Evolutionary conservation across 2,113 vertebrate species (phyloP), one percentile per base, ranked within the genome.

Genomic region (Forbesichthys papilliferus): DNA sequence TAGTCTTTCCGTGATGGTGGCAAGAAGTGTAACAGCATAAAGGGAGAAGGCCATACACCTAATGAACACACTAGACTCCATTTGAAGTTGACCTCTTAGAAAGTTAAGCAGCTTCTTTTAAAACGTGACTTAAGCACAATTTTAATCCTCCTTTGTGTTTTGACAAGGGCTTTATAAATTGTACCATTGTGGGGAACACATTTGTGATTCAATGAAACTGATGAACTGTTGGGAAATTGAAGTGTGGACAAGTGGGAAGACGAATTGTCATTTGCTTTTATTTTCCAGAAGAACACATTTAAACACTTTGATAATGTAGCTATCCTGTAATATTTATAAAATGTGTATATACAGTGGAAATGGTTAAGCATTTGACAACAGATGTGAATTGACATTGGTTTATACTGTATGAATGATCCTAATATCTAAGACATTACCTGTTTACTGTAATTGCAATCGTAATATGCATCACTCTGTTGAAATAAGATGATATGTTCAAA

Each of bases 351-450:
- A 57, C 53, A 20, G 27, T 57, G 55, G 55, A 57, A 27, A 57
- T 7, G 20, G 64, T 66, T 69, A 70, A 83, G 69, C 75, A 77
- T 71, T 60, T 63, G 34, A 73, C 36, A 27, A 68, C 57, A 64
- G 51, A 78, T 34, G 18, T 51, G 61, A 20, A n/a, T 58, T n/a
- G 48, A 42, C 36, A 59, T 51, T 4, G 13, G 13, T 68, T 68
- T 34, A 27, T 53, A 52, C 27, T 27, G 27, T 27, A 27, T 27
- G 27, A 27, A 27, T 58, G 51, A 33, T 47, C 60, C 33, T 63
- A 75, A 64, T 57, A 59, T 42, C 53, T 57, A 9, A 36, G 3
- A 54, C 61, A 6, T 66, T 62, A 10, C 56, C 9, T 74, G 36
- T 27, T 61, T 55, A 7, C 46, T 57, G 56, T 74, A 34, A 47